Evolutionary conservation across 2,888 invertebrate species (phyloP), one percentile per base, ranked within the genome.

Genomic region (Chalcis sispes): DNA sequence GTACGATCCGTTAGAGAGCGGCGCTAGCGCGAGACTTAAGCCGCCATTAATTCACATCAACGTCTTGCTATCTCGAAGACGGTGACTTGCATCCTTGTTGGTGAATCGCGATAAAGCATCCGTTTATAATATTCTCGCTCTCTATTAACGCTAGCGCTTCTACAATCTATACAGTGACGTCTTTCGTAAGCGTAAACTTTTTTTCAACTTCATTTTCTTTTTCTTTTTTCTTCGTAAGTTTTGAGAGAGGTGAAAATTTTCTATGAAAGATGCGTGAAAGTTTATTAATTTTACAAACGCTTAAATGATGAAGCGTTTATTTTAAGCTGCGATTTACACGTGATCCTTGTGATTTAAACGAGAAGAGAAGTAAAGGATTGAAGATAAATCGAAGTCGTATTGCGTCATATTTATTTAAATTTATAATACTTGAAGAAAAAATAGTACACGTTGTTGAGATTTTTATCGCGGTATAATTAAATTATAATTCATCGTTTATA

Each of bases 1-100:
- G n/a, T 40, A 13, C 27, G 36, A 15, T 18, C 36, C 64, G 13
- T 59, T 59, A 59, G 32, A 20, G 8, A 52, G 10, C 27, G 8
- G 25, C 15, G 40, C n/a, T n/a, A n/a, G 29, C 10, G 56, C 36
- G 67, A 29, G 42, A 29, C 32, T 65, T 88, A 88, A 88, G 87
- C 87, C 81, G 82, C 85, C 87, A 88, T 88, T 88, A 88, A 88
- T 88, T 88, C 87, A 88, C 88, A 87, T 88, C 88, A 88, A 88
- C 84, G 88, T 88, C 87, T 88, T 87, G 79, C 85, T 88, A 87
- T 83, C 82, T 82, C 77, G 71, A 56, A 70, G 75, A 80, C 79
- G 85, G 83, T 88, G 88, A 88, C 88, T 88, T 86, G 88, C 87
- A 85, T 85, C 82, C 85, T 86, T 83, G 81, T 86, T 86, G 85